phyloP scores from a whole-genome alignment of 2,797 vertebrate species.

The Coregonus ussuriensis region DNA sequence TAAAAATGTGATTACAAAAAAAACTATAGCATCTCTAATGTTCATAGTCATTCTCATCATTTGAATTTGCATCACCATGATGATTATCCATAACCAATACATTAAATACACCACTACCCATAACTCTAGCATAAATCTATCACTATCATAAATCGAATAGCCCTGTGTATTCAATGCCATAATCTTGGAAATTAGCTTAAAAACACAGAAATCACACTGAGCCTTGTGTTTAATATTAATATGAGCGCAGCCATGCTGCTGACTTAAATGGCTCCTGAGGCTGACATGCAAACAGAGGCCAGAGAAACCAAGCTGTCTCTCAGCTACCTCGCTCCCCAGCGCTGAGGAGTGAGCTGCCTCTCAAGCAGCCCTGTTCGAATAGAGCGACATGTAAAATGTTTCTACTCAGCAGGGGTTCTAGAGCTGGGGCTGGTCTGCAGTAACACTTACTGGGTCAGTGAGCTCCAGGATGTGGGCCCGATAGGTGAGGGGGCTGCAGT shows the following conservation, averaged over 20 bases:
- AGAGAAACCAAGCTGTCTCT: neutral
- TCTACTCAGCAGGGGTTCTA: neutral
- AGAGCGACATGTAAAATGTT: neutral
- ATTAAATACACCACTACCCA: too few relatives aligned
- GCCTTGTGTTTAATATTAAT: neutral
- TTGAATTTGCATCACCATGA: neutral
- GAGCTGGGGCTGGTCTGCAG: neutral
- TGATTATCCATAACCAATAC: neutral
- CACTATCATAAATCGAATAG: neutral
- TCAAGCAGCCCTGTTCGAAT: neutral
- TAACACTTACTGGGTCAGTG: slow-evolving; percentile 82
- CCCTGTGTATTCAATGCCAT: neutral
- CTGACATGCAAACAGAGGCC: neutral
- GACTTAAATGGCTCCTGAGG: neutral
- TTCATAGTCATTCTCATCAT: neutral
- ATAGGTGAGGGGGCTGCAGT: slow-evolving; percentile 92
- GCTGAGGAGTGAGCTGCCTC: neutral
- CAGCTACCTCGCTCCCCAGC: neutral
- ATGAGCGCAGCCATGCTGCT: neutral
- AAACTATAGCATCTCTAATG: neutral
- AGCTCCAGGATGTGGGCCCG: slow-evolving; percentile 87
- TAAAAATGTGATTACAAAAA: neutral
- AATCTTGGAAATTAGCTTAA: neutral
- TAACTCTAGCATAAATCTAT: too few relatives aligned
- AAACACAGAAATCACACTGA: neutral